Conservation (phyloP, 2,113 vertebrate species). For the Bufo gargarizans region DNA sequence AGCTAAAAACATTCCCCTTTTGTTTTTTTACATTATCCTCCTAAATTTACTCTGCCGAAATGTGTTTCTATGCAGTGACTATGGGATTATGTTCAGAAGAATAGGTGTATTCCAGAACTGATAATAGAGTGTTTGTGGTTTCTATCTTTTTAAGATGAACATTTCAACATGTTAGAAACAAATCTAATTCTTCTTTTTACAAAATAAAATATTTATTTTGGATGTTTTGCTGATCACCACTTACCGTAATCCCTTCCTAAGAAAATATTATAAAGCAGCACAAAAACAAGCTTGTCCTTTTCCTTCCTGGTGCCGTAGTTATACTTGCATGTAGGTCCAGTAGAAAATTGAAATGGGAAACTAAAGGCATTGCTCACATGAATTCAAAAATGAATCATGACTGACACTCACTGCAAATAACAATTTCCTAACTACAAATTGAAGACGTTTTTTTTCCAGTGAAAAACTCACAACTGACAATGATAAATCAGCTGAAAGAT, state of each 20-base stretch:
- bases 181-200: background rate
- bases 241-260: background rate
- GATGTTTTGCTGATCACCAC: background rate
- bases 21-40: too few relatives aligned
- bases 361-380: constrained; percentile 37
- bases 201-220: background rate
- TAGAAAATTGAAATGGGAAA: constrained; percentile 53
- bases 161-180: background rate
- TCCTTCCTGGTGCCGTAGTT: background rate
- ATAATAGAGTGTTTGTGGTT: background rate
- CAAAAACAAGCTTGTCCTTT: background rate
- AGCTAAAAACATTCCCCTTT: too few relatives aligned
- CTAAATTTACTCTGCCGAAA: too few relatives aligned
- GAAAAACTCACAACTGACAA: constrained; percentile 50
- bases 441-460: constrained; percentile 33
- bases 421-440: constrained; percentile 58
- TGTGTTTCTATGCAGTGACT: background rate
- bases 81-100: background rate
- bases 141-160: background rate
- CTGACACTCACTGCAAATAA: constrained; percentile 57
- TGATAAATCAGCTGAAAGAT: constrained; percentile 50
- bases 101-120: background rate
- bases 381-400: constrained; percentile 55
- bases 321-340: constrained; percentile 33
- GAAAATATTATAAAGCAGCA: constrained; percentile 5